phyloP scores from a whole-genome alignment of 2,113 vertebrate genomes.

The Gasterosteus aculeatus region DNA sequence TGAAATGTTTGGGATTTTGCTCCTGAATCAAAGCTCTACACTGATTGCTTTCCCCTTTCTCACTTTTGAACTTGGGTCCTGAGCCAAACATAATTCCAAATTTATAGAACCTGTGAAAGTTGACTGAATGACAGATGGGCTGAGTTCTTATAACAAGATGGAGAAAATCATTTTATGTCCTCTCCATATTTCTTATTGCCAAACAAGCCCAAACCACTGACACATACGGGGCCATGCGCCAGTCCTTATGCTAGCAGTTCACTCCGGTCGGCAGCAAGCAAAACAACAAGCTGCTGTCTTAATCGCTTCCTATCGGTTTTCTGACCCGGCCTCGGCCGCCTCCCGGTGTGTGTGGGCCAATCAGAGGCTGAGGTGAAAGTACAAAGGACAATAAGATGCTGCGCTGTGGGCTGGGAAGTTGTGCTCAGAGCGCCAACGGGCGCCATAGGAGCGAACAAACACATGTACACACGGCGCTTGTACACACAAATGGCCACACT shows the following conservation, averaged over 20 bases:
- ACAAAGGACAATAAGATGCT: constrained; percentile 53
- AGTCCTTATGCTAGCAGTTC: constrained; percentile 65
- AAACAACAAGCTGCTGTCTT: constrained; percentile 68
- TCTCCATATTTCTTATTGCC: constrained; percentile 43
- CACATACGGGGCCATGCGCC: constrained; percentile 55
- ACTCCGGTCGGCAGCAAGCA: constrained; percentile 63
- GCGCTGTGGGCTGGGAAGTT: constrained; percentile 50
- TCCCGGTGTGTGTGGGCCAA: constrained; percentile 53
- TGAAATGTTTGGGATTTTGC: background rate
- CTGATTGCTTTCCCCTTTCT: constrained; percentile 16
- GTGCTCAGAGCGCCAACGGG: constrained; percentile 21
- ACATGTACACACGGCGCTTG: constrained; percentile 47
- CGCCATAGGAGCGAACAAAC: constrained; percentile 59
- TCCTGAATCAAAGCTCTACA: constrained; percentile 2
- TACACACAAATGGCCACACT: constrained; percentile 28
- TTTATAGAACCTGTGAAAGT: constrained; percentile 55
- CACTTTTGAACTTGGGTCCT: constrained; percentile 42
- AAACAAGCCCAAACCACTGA: constrained; percentile 61
- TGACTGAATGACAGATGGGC: constrained; percentile 51
- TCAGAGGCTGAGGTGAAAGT: constrained; percentile 43
- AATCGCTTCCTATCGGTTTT: constrained; percentile 38
- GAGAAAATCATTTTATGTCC: constrained; percentile 36
- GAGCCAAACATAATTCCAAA: constrained; percentile 37
- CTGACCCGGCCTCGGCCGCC: constrained; percentile 40
- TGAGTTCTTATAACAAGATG: constrained; percentile 38